These are phyloP conservation scores for Anthopleura sola DNA, from an alignment of 64 coral and sea anemone genomes.

Conservation along the genomic window DNA sequence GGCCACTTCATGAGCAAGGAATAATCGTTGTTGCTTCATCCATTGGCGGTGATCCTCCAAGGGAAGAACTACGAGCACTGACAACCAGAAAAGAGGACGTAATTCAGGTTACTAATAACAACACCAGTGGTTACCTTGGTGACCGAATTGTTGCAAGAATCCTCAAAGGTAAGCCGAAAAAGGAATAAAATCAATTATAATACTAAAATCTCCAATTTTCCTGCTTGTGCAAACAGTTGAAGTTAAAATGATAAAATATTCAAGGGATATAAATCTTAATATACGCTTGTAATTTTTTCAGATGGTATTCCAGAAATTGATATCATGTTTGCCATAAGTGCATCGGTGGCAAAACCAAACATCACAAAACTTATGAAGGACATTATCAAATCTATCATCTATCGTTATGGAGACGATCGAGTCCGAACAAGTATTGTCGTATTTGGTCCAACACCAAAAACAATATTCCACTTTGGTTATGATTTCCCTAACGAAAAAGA, in stretches of 20 bases:
- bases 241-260: not conserved
- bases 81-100: conserved; percentile 51
- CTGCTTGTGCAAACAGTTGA: too few relatives aligned
- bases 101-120: conserved; percentile 15
- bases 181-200: too few relatives aligned
- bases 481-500: conserved; percentile 9
- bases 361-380: conserved; percentile 34
- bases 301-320: conserved; percentile 43
- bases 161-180: conserved; percentile 20
- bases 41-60: conserved; percentile 18
- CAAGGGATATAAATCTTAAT: not conserved
- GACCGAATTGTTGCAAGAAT: conserved; percentile 19
- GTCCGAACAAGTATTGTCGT: conserved; percentile 30
- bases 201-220: too few relatives aligned
- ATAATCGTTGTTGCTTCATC: conserved; percentile 35
- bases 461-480: conserved; percentile 11
- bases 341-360: not conserved
- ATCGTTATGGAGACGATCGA: conserved; percentile 40
- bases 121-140: conserved; percentile 30
- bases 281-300: not conserved
- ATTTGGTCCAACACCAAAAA: not conserved
- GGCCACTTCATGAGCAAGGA: conserved; percentile 15
- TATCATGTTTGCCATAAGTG: conserved; percentile 42
- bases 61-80: conserved; percentile 19
- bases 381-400: conserved; percentile 36